Evolutionary conservation across 1,140 invertebrate species (phyloP).

Genomic region (Panonychus citri): DNA sequence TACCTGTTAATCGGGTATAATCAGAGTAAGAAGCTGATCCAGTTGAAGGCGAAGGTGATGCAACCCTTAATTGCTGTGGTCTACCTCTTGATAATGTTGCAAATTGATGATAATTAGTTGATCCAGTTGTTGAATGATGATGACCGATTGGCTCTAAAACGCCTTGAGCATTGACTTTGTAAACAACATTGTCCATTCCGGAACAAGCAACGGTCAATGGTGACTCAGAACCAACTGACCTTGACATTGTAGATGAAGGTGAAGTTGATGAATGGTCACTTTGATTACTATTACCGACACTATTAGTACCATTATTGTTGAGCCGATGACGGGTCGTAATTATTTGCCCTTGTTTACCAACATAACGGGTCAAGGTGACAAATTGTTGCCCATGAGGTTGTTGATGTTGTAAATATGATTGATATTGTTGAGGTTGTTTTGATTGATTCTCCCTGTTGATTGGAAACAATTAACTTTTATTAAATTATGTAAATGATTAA

Average conservation of each 20-base stretch:
- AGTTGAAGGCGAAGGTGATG: background rate
- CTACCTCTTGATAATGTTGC: background rate
- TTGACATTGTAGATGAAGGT: background rate
- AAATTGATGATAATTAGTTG: slow-evolving; percentile 1
- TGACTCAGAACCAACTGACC: background rate
- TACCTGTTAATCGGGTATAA: background rate
- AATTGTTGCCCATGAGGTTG: slow-evolving; percentile 8
- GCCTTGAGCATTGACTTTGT: background rate
- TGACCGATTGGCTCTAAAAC: background rate
- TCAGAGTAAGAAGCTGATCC: background rate
- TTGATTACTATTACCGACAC: background rate
- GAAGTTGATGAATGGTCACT: too few relatives aligned
- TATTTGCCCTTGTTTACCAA: background rate
- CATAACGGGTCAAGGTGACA: slow-evolving; percentile 5
- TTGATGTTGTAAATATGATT: background rate
- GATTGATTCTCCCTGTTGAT: background rate
- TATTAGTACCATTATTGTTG: too few relatives aligned
- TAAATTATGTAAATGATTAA: too few relatives aligned
- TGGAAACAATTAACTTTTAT: too few relatives aligned
- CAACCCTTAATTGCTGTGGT: background rate
- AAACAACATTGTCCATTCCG: background rate
- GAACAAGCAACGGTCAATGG: background rate
- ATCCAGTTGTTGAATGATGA: background rate
- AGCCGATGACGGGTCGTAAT: too few relatives aligned
- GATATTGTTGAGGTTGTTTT: slow-evolving; percentile 6